Evolutionary conservation across 2,113 vertebrate genomes (phyloP).

Genomic region (Platycercus adscitus): DNA sequence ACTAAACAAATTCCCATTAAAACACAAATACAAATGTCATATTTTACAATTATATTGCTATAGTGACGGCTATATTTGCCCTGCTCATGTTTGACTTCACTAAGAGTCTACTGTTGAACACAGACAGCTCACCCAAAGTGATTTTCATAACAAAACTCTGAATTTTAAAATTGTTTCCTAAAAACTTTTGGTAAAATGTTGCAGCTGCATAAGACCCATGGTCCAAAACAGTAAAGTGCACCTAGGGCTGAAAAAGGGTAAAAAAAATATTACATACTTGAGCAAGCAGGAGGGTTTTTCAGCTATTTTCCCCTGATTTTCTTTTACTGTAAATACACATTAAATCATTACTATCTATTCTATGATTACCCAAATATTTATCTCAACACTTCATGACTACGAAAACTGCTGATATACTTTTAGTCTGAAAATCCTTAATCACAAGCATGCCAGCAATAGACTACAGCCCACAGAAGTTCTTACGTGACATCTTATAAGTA

Average conservation of each 20-base stretch:
- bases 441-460: not conserved
- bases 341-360: not conserved
- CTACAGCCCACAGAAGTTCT: not conserved
- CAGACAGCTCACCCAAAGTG: not conserved
- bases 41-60: not conserved
- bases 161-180: not conserved
- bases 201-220: not conserved
- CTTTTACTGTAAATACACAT: not conserved
- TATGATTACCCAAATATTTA: not conserved
- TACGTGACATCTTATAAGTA: not conserved
- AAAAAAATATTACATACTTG: not conserved
- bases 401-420: not conserved
- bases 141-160: not conserved
- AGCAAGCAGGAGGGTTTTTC: not conserved
- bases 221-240: not conserved
- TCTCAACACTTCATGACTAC: not conserved
- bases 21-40: not conserved
- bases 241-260: not conserved
- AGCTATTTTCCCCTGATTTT: not conserved
- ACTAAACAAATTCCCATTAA: not conserved
- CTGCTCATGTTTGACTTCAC: not conserved
- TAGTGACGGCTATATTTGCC: accelerated
- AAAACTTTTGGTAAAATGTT: not conserved
- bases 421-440: not conserved
- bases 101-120: not conserved